Evolutionary conservation across 2,888 invertebrate species (phyloP).

Genomic region (Thymelicus acteon): DNA sequence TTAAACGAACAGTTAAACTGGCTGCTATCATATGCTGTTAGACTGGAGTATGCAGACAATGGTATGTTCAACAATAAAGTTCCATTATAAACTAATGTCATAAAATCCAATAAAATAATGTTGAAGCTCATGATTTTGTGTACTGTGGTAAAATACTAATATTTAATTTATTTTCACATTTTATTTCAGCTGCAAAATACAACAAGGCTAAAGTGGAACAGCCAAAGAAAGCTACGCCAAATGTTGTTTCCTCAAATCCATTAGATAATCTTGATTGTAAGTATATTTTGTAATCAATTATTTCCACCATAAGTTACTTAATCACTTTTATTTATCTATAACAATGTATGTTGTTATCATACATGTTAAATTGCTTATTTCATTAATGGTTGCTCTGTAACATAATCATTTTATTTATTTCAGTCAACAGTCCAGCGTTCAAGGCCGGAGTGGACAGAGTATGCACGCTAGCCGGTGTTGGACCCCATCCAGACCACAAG

Average conservation of each 20-base stretch:
- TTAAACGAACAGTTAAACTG: conserved; percentile 91
- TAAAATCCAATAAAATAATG: too few relatives aligned
- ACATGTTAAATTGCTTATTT: too few relatives aligned
- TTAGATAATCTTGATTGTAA: conserved; percentile 94
- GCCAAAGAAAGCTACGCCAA: conserved; percentile 87
- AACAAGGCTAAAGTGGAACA: conserved; percentile 87
- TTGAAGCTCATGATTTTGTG: too few relatives aligned
- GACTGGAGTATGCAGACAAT: conserved; percentile 93
- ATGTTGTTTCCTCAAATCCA: conserved; percentile 91
- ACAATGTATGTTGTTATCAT: not conserved
- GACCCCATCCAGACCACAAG: conserved; percentile 75
- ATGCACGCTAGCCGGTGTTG: conserved; percentile 86
- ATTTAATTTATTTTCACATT: conserved; percentile 33
- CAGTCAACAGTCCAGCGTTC: conserved; percentile 94
- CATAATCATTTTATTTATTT: not conserved
- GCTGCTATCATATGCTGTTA: conserved; percentile 93
- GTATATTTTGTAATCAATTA: conserved; percentile 72
- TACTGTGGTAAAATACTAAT: not conserved
- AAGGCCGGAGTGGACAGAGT: conserved; percentile 91
- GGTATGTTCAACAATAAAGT: conserved; percentile 67
- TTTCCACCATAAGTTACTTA: not conserved
- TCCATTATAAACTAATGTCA: not conserved
- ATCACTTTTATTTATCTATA: too few relatives aligned
- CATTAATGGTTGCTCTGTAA: too few relatives aligned
- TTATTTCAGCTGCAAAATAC: conserved; percentile 88